Evolutionary conservation across 2,888 invertebrate species (phyloP), one percentile per base, ranked within the genome.

Genomic region (Orchestes rusci): DNA sequence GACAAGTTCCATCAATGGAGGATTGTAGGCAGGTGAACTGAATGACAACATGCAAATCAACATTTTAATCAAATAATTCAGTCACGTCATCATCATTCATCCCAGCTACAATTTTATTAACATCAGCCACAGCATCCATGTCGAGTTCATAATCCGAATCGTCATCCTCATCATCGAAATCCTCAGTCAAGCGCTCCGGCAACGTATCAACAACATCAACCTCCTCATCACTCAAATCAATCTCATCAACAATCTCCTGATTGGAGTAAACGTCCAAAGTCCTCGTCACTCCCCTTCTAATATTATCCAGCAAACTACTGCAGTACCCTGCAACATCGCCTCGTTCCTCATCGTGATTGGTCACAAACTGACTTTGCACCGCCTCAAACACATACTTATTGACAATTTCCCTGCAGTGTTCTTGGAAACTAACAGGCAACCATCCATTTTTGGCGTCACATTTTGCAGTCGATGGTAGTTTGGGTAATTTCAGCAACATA

Each of bases 371-470:
- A n/a, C n/a, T n/a, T n/a, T n/a, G n/a, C 2, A 62, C 58, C n/a
- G 54, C 52, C 13, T 58, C 53, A 39, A 57, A 48, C 1, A 59
- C 48, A 33, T 59, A 76, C 53, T 72, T 73, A 57, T 79, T 83
- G 39, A 87, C 76, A 53, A 84, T 80, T 66, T 85, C 82, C 33
- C 89, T 74, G 48, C 84, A 82, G 40, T 76, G 73, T 38, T 79
- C 77, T 52, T 80, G 79, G 29, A 84, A 79, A 46, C 79, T 79
- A 4, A 72, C 69, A 0, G 87, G 83, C 44, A 89, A 68, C 89
- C 89, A 91, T 15, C 90, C 90, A 44, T 79, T 76, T 64, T 79
- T 79, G 56, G 77, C 76, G 60, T 88, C 80, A 59, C 83, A 88
- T 28, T 74, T 71, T 44, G 74, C 72, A 5, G 73, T 74, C 1